A percentile compares a stretch with the other conserved stretches of the same genome.
These are phyloP conservation scores for Chromis chromis DNA, from an alignment of 2,797 vertebrate genomes.

Conservation along the genomic window DNA sequence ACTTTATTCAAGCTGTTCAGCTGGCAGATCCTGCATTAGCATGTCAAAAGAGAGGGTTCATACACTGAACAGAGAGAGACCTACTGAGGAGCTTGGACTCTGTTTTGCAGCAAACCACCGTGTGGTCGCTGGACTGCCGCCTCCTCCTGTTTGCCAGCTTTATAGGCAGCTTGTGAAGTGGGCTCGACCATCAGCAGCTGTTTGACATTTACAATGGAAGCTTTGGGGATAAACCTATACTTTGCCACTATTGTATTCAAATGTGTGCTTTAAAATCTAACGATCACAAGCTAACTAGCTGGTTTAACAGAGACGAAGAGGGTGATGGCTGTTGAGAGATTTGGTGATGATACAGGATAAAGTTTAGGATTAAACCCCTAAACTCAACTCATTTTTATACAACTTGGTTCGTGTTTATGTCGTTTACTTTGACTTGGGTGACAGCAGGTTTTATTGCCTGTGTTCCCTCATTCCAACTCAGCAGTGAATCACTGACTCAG, in stretches of 20 bases:
- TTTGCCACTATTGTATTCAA: slow-evolving; percentile 7
- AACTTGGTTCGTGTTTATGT: slow-evolving; percentile 62
- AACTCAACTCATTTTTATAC: slow-evolving; percentile 55
- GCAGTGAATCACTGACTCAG: slow-evolving; percentile 46
- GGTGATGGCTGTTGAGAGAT: too few relatives aligned
- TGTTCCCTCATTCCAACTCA: slow-evolving; percentile 39
- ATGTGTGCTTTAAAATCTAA: slow-evolving; percentile 30
- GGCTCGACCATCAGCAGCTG: slow-evolving; percentile 58
- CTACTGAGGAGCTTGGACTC: slow-evolving; percentile 47
- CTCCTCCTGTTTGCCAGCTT: slow-evolving; percentile 45
- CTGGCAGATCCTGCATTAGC: slow-evolving; percentile 81
- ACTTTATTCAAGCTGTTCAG: slow-evolving; percentile 80
- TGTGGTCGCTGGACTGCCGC: slow-evolving; percentile 48
- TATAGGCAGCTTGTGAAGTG: slow-evolving; percentile 49
- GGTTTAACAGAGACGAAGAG: background rate
- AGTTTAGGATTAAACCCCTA: slow-evolving; percentile 2
- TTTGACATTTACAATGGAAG: slow-evolving; percentile 50
- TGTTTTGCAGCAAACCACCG: slow-evolving; percentile 34
- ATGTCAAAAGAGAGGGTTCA: slow-evolving; percentile 81
- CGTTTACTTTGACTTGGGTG: slow-evolving; percentile 32
- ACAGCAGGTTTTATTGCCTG: slow-evolving; percentile 71
- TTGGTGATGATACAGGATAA: slow-evolving; percentile 8
- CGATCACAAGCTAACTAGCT: slow-evolving; percentile 7
- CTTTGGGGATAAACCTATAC: slow-evolving; percentile 26
- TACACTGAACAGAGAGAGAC: slow-evolving; percentile 43